A percentile compares a stretch with the other conserved stretches of the same genome.
These are phyloP conservation scores for Diuraphis noxia DNA, from an alignment of 1,140 invertebrate species.

Conservation along the genomic window DNA sequence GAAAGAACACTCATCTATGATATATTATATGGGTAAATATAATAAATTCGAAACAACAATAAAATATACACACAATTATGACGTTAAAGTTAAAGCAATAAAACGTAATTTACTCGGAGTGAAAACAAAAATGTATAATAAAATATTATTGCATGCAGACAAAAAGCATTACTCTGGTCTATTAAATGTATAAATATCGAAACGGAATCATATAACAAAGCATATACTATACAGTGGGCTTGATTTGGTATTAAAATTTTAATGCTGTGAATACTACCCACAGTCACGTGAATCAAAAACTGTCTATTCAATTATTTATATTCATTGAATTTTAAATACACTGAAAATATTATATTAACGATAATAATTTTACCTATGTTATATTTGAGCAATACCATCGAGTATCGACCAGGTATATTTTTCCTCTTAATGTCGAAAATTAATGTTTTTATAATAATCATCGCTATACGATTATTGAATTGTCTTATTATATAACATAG, in stretches of 20 bases:
- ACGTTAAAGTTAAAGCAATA: neutral
- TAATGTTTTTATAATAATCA: neutral
- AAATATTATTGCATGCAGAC: constrained; percentile 5
- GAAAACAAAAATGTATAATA: neutral
- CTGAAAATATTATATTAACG: neutral
- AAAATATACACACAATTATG: neutral
- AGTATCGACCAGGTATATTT: neutral
- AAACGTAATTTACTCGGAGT: neutral
- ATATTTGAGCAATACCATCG: neutral
- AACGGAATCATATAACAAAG: neutral
- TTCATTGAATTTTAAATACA: neutral
- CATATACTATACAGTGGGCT: neutral
- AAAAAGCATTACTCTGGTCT: constrained; percentile 13
- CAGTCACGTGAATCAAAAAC: neutral
- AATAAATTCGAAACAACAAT: neutral
- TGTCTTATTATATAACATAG: neutral
- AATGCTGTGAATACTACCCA: neutral
- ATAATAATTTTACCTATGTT: too few relatives aligned
- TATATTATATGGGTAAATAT: neutral
- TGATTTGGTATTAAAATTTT: constrained; percentile 11
- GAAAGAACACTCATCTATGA: neutral
- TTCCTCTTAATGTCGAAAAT: neutral
- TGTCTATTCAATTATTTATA: neutral
- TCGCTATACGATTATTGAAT: neutral
- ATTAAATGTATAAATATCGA: neutral